phyloP scores from a whole-genome alignment of 2,888 invertebrate species.

The Plutella xylostella region DNA sequence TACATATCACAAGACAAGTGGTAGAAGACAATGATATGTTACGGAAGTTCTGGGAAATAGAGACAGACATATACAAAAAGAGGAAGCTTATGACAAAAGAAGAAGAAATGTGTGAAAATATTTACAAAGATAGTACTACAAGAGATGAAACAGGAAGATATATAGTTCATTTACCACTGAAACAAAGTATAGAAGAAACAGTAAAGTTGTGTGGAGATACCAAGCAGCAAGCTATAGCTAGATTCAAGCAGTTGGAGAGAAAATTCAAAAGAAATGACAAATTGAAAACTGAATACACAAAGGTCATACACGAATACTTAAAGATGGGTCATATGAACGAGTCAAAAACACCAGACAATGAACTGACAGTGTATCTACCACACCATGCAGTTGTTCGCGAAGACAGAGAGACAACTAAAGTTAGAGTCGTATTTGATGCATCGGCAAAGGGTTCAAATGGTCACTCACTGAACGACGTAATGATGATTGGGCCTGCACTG shows the following conservation, averaged over 20 bases:
- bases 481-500: conserved; percentile 18
- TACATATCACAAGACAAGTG: background rate
- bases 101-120: background rate
- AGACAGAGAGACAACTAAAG: conserved; percentile 19
- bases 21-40: background rate
- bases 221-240: conserved; percentile 4
- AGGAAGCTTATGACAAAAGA: background rate
- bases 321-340: conserved; percentile 18
- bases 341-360: conserved; percentile 3
- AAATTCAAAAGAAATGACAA: conserved; percentile 1
- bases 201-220: conserved; percentile 2
- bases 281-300: conserved; percentile 8
- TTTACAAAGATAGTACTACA: background rate
- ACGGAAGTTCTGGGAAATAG: conserved; percentile 16
- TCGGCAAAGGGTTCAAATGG: conserved; percentile 17
- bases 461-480: conserved; percentile 15
- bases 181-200: conserved; percentile 8
- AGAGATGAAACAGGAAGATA: background rate
- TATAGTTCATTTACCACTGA: too few species aligned
- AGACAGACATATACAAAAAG: conserved; percentile 6
- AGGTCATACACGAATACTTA: conserved; percentile 9
- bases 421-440: conserved; percentile 21
- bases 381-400: conserved; percentile 21
- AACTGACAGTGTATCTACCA: conserved; percentile 16
- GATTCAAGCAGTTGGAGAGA: conserved; percentile 7